Conservation (phyloP, 2,113 vertebrate species). For the Motacilla tschutschensis region DNA sequence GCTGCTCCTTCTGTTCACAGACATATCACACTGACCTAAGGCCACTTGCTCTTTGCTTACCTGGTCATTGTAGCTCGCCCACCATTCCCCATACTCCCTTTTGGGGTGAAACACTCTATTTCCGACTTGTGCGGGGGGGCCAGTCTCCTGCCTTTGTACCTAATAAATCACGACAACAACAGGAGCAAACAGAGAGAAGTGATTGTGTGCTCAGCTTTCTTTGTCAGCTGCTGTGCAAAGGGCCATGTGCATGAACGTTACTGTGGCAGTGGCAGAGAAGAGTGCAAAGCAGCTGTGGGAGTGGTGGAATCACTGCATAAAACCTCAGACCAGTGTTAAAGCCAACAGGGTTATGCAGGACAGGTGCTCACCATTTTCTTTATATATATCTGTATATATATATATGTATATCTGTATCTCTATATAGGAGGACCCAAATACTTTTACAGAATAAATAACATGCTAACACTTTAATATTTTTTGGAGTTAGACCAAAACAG, state of each 20-base stretch:
- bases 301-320: background rate
- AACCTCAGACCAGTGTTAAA: background rate
- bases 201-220: conserved; percentile 65
- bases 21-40: conserved; percentile 65
- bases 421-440: background rate
- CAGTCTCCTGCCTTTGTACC: conserved; percentile 84
- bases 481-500: background rate
- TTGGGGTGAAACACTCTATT: conserved; percentile 85
- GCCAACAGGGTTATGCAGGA: background rate
- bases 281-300: background rate
- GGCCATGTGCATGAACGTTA: background rate
- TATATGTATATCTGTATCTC: background rate
- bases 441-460: background rate
- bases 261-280: background rate
- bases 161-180: conserved; percentile 79
- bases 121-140: conserved; percentile 82
- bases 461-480: background rate
- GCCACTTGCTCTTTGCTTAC: conserved; percentile 76
- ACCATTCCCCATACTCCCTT: conserved; percentile 85
- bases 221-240: conserved; percentile 28
- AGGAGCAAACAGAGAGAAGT: conserved; percentile 82
- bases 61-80: conserved; percentile 82
- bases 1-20: conserved; percentile 56
- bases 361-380: background rate
- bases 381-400: background rate